Conservation (phyloP, 2,888 invertebrate genomes). For the Apoderus coryli region DNA sequence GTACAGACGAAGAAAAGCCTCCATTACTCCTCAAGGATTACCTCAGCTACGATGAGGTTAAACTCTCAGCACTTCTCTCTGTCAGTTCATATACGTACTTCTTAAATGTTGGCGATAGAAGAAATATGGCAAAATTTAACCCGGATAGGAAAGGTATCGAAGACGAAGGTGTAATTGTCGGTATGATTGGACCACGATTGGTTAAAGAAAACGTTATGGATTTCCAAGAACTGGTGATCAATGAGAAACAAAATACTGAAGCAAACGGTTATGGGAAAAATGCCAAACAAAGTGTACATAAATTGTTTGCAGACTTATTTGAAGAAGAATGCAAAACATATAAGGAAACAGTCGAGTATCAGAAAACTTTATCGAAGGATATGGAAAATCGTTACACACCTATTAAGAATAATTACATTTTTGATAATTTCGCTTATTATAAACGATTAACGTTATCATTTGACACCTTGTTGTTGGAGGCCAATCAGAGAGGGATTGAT, state of each 20-base stretch:
- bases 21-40: slow-evolving; percentile 36
- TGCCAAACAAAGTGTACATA: background rate
- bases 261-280: too few relatives aligned
- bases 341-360: too few relatives aligned
- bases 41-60: slow-evolving; percentile 44
- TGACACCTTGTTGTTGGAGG: slow-evolving; percentile 47
- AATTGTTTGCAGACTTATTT: slow-evolving; percentile 15
- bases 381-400: too few relatives aligned
- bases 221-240: slow-evolving; percentile 43
- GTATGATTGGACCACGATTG: slow-evolving; percentile 40
- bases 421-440: slow-evolving; percentile 29
- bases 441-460: slow-evolving; percentile 40
- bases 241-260: slow-evolving; percentile 31
- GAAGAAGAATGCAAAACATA: slow-evolving; percentile 9
- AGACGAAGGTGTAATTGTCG: slow-evolving; percentile 35
- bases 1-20: slow-evolving; percentile 33
- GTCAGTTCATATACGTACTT: slow-evolving; percentile 41
- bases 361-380: too few relatives aligned
- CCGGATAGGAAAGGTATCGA: slow-evolving; percentile 31
- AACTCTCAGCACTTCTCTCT: slow-evolving; percentile 40
- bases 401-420: too few relatives aligned
- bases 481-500: slow-evolving; percentile 39
- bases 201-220: slow-evolving; percentile 41
- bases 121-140: too few relatives aligned
- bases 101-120: slow-evolving; percentile 40